Evolutionary conservation across 2,797 vertebrate species (phyloP).

Genomic region (Phoeniculus purpureus): DNA sequence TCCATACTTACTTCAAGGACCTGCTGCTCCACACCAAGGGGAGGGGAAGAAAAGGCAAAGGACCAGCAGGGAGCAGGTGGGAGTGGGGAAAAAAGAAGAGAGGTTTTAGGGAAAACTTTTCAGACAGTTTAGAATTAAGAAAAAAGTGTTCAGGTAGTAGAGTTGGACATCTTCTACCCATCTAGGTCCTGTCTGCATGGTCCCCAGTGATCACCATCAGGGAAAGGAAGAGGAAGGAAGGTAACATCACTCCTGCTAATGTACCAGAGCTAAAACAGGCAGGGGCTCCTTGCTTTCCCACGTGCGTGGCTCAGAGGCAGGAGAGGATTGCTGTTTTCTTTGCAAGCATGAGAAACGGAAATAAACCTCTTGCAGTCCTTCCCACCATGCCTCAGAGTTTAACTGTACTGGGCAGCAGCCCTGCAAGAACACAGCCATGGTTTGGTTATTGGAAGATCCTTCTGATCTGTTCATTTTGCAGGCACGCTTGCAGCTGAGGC

Average conservation of each 20-base stretch:
- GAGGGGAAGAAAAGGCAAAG: slow-evolving; percentile 66
- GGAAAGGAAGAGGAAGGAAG: not conserved
- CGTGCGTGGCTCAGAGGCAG: not conserved
- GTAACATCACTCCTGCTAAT: not conserved
- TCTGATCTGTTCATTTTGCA: not conserved
- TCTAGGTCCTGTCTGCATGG: not conserved
- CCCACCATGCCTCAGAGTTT: not conserved
- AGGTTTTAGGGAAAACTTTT: slow-evolving; percentile 69
- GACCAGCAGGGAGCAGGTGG: slow-evolving; percentile 58
- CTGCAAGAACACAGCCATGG: not conserved
- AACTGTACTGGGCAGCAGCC: not conserved
- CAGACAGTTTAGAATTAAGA: not conserved
- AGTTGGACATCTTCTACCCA: not conserved
- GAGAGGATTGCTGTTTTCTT: not conserved
- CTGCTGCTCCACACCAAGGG: slow-evolving; percentile 90
- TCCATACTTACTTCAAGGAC: slow-evolving; percentile 96
- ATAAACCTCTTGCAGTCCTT: not conserved
- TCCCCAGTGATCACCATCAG: not conserved
- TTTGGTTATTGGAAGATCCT: not conserved
- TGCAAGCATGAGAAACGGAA: not conserved
- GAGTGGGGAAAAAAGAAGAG: slow-evolving; percentile 53
- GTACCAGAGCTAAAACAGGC: not conserved
- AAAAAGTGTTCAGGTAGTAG: not conserved
- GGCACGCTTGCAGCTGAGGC: not conserved
- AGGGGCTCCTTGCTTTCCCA: not conserved